A percentile compares a stretch with the other conserved stretches of the same genome.
Conservation (phyloP, 2,888 invertebrate genomes). For the Perdita meconis region DNA sequence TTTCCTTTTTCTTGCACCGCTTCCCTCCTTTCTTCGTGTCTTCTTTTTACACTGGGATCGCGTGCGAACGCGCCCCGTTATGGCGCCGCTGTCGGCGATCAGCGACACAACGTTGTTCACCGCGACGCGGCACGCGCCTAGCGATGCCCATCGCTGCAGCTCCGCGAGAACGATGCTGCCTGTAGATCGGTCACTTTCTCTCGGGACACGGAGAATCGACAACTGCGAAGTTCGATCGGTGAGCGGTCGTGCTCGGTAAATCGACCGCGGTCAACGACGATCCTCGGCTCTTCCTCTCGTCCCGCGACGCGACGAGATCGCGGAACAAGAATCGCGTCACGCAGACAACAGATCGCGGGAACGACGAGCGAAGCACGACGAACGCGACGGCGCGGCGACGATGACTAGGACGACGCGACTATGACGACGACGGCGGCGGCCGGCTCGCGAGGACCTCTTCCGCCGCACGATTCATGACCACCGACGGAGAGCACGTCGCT, state of each 20-base stretch:
- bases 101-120: constrained; percentile 60
- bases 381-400: constrained; percentile 35
- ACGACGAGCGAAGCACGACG: constrained; percentile 5
- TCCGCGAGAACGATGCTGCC: neutral
- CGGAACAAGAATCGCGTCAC: neutral
- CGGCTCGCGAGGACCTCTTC: constrained; percentile 69
- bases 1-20: neutral
- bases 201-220: neutral
- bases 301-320: neutral
- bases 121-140: constrained; percentile 56
- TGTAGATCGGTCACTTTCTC: constrained; percentile 12
- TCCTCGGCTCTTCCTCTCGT: neutral
- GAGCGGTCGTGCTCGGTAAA: neutral
- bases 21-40: neutral
- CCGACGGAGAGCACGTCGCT: constrained; percentile 67
- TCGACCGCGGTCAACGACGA: constrained; percentile 46
- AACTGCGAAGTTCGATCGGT: neutral
- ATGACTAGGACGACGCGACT: constrained; percentile 52
- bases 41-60: constrained; percentile 42
- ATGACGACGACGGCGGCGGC: constrained; percentile 57
- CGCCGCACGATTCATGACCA: constrained; percentile 66
- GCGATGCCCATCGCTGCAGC: constrained; percentile 47
- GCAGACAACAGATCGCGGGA: constrained; percentile 10
- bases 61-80: constrained; percentile 65
- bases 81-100: constrained; percentile 63